A percentile compares a stretch with the other conserved stretches of the same genome.
Conservation (phyloP, 2,113 vertebrate genomes). For the Chrysochloris asiatica region DNA sequence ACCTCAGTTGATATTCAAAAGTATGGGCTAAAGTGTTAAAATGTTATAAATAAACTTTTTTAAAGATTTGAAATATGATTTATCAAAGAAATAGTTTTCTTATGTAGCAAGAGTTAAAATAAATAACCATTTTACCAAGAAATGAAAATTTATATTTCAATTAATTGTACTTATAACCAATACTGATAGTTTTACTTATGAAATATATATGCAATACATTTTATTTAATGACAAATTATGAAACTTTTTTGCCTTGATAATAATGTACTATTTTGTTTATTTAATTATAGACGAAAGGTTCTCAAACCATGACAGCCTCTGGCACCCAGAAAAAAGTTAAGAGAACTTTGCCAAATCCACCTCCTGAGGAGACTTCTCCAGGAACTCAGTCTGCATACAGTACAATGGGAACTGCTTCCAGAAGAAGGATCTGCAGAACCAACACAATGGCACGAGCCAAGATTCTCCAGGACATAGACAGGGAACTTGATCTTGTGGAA, state of each 20-base stretch:
- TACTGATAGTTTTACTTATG: too few species aligned
- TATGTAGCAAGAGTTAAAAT: background rate
- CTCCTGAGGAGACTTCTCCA: constrained; percentile 91
- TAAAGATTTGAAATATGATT: background rate
- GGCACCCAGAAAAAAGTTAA: constrained; percentile 97
- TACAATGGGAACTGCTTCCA: constrained; percentile 89
- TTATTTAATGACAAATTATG: background rate
- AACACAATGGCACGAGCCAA: constrained; percentile 98
- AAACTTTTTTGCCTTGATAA: background rate
- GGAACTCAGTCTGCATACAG: constrained; percentile 88
- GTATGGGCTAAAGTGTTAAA: background rate
- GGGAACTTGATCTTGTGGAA: constrained; percentile 97
- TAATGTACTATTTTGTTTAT: constrained; percentile 68
- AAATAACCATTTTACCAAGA: background rate
- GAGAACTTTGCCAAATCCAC: constrained; percentile 96
- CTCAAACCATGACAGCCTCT: constrained; percentile 87
- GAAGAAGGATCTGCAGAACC: constrained; percentile 95
- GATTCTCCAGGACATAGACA: constrained; percentile 99
- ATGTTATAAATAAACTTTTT: background rate
- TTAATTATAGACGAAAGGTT: constrained; percentile 89
- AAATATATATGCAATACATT: background rate
- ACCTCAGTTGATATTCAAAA: background rate
- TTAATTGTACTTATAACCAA: background rate
- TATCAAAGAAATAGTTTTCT: background rate
- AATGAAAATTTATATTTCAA: background rate